Evolutionary conservation across 1,140 invertebrate species (phyloP), one percentile per base, ranked within the genome.

Genomic region (Papilio polyxenes): DNA sequence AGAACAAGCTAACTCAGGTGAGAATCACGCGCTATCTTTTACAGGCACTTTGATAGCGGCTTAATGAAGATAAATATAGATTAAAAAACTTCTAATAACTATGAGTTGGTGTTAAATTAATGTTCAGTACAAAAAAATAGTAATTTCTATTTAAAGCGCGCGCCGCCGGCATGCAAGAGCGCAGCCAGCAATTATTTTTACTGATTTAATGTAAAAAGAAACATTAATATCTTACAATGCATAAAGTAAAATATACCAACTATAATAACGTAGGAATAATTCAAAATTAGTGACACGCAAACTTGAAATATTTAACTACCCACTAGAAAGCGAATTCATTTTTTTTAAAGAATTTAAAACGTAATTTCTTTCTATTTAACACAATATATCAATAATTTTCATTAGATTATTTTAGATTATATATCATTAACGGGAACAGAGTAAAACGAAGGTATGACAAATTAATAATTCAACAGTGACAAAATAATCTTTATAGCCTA

Each of bases 1-100:
- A 87, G 88, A 91, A 82, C 89, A 93, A 80, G 91, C 93, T 49
- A 93, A 91, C 88, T 93, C 93, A 92, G 93, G 93, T 94, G 87
- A 93, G 92, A 89, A 91, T 89, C 87, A 89, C 86, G 89, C 87
- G 88, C 82, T 90, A 84, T 85, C 75, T 89, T 83, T 85, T 86
- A 80, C 88, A 80, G 79, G 83, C 82, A 88, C 87, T 85, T 82
- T 84, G 90, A 90, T 91, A 91, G 85, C 87, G 85, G 84, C 23
- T 85, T 85, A 88, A 87, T 86, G 87, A 90, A 88, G 89, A 89
- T 87, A 83, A 69, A 65, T 69, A 80, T 80, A 78, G 76, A 78
- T 78, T 59, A 62, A 79, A 53, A 77, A 77, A 53, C 23, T 17
- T 56, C 20, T 3, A 44, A 56, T 77, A 37, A 56, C 23, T 56